These are phyloP conservation scores for Melanitta fusca DNA, from an alignment of 2,797 vertebrate genomes.

Conservation along the genomic window DNA sequence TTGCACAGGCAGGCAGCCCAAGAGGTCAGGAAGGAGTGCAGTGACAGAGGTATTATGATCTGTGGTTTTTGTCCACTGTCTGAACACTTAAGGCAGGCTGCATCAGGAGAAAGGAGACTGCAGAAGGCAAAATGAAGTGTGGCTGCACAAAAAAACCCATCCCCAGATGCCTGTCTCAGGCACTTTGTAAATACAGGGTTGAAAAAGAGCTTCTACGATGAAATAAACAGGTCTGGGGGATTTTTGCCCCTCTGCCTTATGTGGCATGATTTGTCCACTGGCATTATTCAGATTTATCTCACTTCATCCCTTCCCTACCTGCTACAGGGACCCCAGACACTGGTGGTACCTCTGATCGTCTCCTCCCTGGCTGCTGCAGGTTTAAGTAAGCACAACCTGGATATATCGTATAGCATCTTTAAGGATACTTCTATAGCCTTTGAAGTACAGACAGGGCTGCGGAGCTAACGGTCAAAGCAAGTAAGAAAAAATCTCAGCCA, in stretches of 20 bases:
- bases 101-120: not conserved
- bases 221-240: not conserved
- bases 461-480: not conserved
- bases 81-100: not conserved
- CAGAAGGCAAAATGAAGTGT: not conserved
- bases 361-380: not conserved
- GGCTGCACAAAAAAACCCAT: not conserved
- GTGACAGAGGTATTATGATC: not conserved
- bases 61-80: not conserved
- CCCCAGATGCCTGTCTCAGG: not conserved
- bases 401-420: not conserved
- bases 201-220: not conserved
- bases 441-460: not conserved
- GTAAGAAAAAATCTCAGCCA: not conserved
- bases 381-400: not conserved
- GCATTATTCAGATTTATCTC: not conserved
- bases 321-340: not conserved
- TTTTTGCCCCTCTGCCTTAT: not conserved
- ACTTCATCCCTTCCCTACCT: not conserved
- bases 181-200: not conserved
- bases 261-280: not conserved
- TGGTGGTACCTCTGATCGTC: not conserved
- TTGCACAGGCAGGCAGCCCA: not conserved
- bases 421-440: not conserved
- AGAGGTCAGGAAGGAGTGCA: not conserved